phyloP scores from a whole-genome alignment of 2,113 vertebrate genomes.

The Hemicordylus capensis region DNA sequence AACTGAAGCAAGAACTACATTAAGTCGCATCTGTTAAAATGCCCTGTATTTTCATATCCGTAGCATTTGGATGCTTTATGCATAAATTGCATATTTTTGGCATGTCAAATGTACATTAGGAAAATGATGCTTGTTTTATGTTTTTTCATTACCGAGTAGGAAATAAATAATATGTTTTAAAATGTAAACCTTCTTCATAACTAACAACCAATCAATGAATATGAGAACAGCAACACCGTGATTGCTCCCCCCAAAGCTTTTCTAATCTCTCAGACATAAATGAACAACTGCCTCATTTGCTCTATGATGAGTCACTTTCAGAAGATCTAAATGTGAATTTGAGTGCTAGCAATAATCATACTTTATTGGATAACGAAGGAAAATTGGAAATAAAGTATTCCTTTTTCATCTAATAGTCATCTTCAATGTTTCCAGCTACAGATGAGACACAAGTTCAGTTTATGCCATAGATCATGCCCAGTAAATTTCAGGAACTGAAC shows the following conservation, averaged over 20 bases:
- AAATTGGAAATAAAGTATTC: slow-evolving; percentile 67
- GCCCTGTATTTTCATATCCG: slow-evolving; percentile 69
- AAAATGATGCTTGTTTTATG: slow-evolving; percentile 78
- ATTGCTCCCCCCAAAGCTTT: slow-evolving; percentile 52
- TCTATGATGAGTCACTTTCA: slow-evolving; percentile 67
- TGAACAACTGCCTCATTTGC: slow-evolving; percentile 67
- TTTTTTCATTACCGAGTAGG: slow-evolving; percentile 72
- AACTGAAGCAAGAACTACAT: not conserved
- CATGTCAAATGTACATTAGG: slow-evolving; percentile 74
- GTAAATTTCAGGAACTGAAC: slow-evolving; percentile 65
- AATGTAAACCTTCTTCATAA: slow-evolving; percentile 71
- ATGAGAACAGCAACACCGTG: slow-evolving; percentile 52
- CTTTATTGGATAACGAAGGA: slow-evolving; percentile 69
- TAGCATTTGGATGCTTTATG: slow-evolving; percentile 69
- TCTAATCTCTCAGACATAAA: slow-evolving; percentile 66
- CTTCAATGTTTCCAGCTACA: slow-evolving; percentile 52
- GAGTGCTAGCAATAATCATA: slow-evolving; percentile 53
- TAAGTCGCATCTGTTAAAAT: not conserved
- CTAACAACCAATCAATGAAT: slow-evolving; percentile 53
- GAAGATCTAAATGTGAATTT: slow-evolving; percentile 55
- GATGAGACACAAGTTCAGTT: slow-evolving; percentile 60
- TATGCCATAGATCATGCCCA: slow-evolving; percentile 37
- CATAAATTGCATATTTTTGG: slow-evolving; percentile 77
- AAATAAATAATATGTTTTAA: slow-evolving; percentile 72
- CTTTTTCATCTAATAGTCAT: slow-evolving; percentile 47